Evolutionary conservation across 2,797 vertebrate genomes (phyloP).

Genomic region (Leptatherina wallacei): DNA sequence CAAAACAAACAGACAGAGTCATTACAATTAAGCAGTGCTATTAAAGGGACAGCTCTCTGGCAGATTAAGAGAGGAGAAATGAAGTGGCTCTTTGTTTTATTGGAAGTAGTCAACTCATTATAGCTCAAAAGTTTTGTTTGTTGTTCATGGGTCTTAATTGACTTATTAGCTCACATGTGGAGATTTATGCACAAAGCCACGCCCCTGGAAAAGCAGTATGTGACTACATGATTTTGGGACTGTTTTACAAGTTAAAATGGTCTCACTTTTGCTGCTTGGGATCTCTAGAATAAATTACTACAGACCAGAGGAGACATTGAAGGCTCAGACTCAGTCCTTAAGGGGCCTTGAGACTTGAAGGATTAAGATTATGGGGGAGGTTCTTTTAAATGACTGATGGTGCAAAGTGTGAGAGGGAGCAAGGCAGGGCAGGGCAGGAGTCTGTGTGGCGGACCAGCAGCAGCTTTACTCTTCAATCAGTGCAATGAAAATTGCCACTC

Average conservation of each 20-base stretch:
- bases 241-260: slow-evolving; percentile 32
- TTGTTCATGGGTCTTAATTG: slow-evolving; percentile 48
- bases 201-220: slow-evolving; percentile 43
- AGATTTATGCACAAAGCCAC: slow-evolving; percentile 39
- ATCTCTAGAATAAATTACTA: slow-evolving; percentile 52
- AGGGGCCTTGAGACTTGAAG: slow-evolving; percentile 75
- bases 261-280: slow-evolving; percentile 23
- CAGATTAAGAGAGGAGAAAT: slow-evolving; percentile 74
- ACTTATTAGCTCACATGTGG: slow-evolving; percentile 39
- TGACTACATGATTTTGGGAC: neutral
- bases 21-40: slow-evolving; percentile 79
- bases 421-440: slow-evolving; percentile 79
- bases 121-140: slow-evolving; percentile 58
- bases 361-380: slow-evolving; percentile 80
- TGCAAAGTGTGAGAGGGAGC: slow-evolving; percentile 79
- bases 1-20: slow-evolving; percentile 78
- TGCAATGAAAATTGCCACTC: slow-evolving; percentile 84
- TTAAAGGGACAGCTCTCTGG: slow-evolving; percentile 76
- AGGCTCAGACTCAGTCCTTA: slow-evolving; percentile 56
- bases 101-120: slow-evolving; percentile 60
- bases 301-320: slow-evolving; percentile 53
- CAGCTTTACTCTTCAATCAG: slow-evolving; percentile 84
- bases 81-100: slow-evolving; percentile 63
- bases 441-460: slow-evolving; percentile 82
- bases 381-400: slow-evolving; percentile 80